Conservation (phyloP, 2,888 invertebrate species). For the Troides helena region DNA sequence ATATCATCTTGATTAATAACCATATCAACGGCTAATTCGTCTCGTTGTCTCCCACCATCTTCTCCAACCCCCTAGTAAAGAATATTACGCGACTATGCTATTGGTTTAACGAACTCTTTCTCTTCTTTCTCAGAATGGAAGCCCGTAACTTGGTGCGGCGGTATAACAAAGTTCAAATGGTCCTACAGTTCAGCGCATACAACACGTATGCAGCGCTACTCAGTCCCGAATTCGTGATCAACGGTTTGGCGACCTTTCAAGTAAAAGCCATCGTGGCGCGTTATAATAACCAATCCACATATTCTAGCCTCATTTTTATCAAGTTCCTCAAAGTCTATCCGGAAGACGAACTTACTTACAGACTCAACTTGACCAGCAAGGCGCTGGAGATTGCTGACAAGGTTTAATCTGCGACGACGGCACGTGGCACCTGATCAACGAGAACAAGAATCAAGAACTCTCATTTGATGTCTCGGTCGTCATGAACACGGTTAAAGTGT, state of each 20-base stretch:
- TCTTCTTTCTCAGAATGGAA: conserved; percentile 41
- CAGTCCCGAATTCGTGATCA: conserved; percentile 45
- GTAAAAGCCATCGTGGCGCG: conserved; percentile 43
- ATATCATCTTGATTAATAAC: too few species aligned
- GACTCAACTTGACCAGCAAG: conserved; percentile 42
- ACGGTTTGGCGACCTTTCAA: conserved; percentile 43
- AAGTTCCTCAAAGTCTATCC: conserved; percentile 41
- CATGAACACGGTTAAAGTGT: conserved; percentile 38
- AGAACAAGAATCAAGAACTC: conserved; percentile 45
- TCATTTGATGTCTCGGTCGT: conserved; percentile 41
- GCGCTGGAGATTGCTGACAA: conserved; percentile 42
- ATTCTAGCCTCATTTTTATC: conserved; percentile 47
- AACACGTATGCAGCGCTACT: conserved; percentile 42
- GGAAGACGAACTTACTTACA: conserved; percentile 44
- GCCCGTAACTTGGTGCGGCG: conserved; percentile 40
- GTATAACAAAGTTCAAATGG: conserved; percentile 44
- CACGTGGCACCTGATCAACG: conserved; percentile 48
- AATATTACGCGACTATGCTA: neutral
- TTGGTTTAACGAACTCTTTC: neutral
- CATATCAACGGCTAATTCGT: too few species aligned
- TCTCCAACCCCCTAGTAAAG: too few species aligned
- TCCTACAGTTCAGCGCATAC: conserved; percentile 42
- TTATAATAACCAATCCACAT: conserved; percentile 42
- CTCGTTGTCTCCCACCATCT: too few species aligned
- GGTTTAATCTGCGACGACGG: conserved; percentile 46